These are phyloP conservation scores for Dicentrarchus labrax DNA, from an alignment of 2,113 vertebrate genomes.

Conservation along the genomic window DNA sequence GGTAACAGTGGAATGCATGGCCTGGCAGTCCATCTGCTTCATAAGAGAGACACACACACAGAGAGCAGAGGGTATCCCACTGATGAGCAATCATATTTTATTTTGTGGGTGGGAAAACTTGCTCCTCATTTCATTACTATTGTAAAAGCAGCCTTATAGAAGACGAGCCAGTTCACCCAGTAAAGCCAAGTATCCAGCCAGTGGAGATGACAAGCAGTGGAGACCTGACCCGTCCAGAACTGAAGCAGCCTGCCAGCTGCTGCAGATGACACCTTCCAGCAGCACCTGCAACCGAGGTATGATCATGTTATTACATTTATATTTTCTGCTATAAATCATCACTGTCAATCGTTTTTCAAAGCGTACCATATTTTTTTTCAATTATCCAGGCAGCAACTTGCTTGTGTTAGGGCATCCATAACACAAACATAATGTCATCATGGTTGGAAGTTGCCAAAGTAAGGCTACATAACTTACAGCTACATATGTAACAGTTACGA, in stretches of 20 bases:
- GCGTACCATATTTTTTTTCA: not conserved
- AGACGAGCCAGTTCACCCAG: too few species aligned
- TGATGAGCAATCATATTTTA: not conserved
- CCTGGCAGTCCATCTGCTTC: constrained; percentile 71
- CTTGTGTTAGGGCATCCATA: not conserved
- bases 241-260: not conserved
- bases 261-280: constrained; percentile 1
- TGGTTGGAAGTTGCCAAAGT: not conserved
- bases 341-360: not conserved
- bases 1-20: constrained; percentile 88
- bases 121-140: too few species aligned
- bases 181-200: too few species aligned
- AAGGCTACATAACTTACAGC: too few species aligned
- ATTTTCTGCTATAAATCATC: not conserved
- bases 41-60: constrained; percentile 76
- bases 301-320: not conserved
- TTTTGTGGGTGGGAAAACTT: not conserved
- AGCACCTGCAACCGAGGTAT: constrained; percentile 24
- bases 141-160: too few species aligned
- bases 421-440: not conserved
- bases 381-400: not conserved
- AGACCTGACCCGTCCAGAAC: not conserved
- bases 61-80: constrained; percentile 34
- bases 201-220: not conserved
- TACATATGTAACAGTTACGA: too few species aligned